These are phyloP conservation scores for Cossypha heuglini DNA, from an alignment of 2,797 vertebrate species.

Conservation along the genomic window DNA sequence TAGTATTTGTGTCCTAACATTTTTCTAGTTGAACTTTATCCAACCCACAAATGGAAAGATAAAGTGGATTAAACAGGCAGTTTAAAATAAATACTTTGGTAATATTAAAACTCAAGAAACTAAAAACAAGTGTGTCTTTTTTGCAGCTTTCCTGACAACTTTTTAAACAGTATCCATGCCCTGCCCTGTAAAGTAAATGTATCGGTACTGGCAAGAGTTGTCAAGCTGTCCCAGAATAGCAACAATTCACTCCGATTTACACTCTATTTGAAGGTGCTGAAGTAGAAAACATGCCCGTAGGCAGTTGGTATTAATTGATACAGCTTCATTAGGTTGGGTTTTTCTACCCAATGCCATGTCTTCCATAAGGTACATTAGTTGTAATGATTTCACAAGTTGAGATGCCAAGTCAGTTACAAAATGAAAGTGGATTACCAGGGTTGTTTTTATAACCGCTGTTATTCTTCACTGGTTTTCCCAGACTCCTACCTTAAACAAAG, in stretches of 20 bases:
- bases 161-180: not conserved
- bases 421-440: not conserved
- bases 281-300: not conserved
- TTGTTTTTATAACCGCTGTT: not conserved
- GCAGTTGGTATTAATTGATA: not conserved
- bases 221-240: not conserved
- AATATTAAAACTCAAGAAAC: not conserved
- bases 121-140: not conserved
- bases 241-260: not conserved
- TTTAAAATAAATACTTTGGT: not conserved
- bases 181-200: not conserved
- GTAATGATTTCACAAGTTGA: not conserved
- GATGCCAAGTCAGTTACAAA: not conserved
- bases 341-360: not conserved
- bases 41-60: not conserved
- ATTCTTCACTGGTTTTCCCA: not conserved
- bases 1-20: not conserved
- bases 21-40: not conserved
- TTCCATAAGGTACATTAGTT: not conserved
- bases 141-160: not conserved
- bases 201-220: not conserved
- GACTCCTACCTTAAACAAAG: not conserved
- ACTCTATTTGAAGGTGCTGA: not conserved
- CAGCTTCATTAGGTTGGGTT: fast-evolving
- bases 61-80: not conserved